Percentiles rank a stretch among this genome's conserved stretches.
Evolutionary conservation across 1,140 invertebrate species (phyloP).

Genomic region (Tetragnatha versicolor): DNA sequence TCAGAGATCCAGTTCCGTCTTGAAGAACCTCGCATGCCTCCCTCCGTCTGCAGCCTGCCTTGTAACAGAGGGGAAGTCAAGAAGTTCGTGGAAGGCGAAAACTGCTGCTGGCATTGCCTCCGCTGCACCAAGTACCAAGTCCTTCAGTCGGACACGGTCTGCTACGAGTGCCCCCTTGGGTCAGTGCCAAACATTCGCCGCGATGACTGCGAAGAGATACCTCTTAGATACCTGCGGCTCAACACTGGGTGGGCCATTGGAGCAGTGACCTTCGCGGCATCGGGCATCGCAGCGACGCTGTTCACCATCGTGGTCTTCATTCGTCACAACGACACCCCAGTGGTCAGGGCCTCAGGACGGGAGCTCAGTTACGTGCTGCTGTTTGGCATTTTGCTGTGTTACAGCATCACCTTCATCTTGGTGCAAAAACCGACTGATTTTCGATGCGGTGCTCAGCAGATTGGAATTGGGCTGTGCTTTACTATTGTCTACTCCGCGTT

Average conservation of each 20-base stretch:
- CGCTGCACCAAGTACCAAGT: slow-evolving; percentile 92
- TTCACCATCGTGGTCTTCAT: slow-evolving; percentile 70
- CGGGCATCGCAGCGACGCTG: slow-evolving; percentile 64
- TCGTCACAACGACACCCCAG: slow-evolving; percentile 81
- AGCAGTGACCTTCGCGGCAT: slow-evolving; percentile 71
- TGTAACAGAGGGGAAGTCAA: slow-evolving; percentile 88
- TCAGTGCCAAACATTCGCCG: slow-evolving; percentile 80
- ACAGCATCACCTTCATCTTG: slow-evolving; percentile 83
- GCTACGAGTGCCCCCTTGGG: slow-evolving; percentile 79
- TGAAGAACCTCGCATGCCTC: slow-evolving; percentile 76
- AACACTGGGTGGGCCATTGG: slow-evolving; percentile 82
- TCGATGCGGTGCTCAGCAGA: slow-evolving; percentile 65
- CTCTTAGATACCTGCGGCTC: slow-evolving; percentile 81
- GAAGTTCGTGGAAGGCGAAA: slow-evolving; percentile 88
- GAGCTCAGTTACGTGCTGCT: slow-evolving; percentile 88
- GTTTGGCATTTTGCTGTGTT: slow-evolving; percentile 86
- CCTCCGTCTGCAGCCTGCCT: slow-evolving; percentile 93
- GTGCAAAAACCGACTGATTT: slow-evolving; percentile 70
- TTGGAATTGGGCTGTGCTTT: slow-evolving; percentile 83
- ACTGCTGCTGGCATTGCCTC: slow-evolving; percentile 96
- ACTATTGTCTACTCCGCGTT: slow-evolving; percentile 91
- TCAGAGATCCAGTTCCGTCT: slow-evolving; percentile 60
- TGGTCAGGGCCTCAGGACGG: slow-evolving; percentile 87
- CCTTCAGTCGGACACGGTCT: slow-evolving; percentile 81
- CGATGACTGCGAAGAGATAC: slow-evolving; percentile 77